Evolutionary conservation across 1,140 invertebrate species (phyloP), one percentile per base, ranked within the genome.

Genomic region (Brachionus rubens): DNA sequence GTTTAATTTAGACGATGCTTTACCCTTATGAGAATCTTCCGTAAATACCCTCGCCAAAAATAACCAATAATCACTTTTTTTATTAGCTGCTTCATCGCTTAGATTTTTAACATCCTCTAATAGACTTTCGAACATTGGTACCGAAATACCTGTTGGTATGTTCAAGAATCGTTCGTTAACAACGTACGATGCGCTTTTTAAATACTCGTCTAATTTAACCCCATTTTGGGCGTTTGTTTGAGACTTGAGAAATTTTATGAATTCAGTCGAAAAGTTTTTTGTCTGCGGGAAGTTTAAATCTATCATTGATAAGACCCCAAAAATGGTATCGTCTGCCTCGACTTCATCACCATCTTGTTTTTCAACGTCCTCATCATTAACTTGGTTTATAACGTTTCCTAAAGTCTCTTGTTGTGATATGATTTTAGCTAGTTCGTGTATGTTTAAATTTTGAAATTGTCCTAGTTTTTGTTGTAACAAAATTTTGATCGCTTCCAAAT

Each of bases 101-200:
- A 65, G n/a, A 36, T 41, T 41, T 36, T 72, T 21, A 48, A 72
- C 28, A 36, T 72, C 68, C 5, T 72, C 46, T 19, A 72, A 33
- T 1, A 72, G 28, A 50, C 68, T 72, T 12, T 72, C 68, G 16
- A 72, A 54, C 68, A 72, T 72, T 30, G 68, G 68, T 24, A 72
- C 46, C 1, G 68, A 72, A 50, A 72, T 54, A 33, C 50, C 46
- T 10, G 68, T n/a, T 3, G 68, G 68, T 72, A 72, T 72, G 16
- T 72, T 72, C n/a, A 72, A 16, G n/a, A 40, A 72, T 36, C 68
- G 30, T 50, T 72, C 68, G 26, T 72, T 72, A 10, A 72, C 68
- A 50, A 72, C 33, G 33, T 72, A 72, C 14, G 46, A 50, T 6
- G 21, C 24, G 9, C 30, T 33, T 2, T 19, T 47, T 5, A 40